Percentiles rank a stretch among this genome's conserved stretches.
These are phyloP conservation scores for Myotis planiceps DNA, from an alignment of 2,797 vertebrate genomes.

Conservation along the genomic window DNA sequence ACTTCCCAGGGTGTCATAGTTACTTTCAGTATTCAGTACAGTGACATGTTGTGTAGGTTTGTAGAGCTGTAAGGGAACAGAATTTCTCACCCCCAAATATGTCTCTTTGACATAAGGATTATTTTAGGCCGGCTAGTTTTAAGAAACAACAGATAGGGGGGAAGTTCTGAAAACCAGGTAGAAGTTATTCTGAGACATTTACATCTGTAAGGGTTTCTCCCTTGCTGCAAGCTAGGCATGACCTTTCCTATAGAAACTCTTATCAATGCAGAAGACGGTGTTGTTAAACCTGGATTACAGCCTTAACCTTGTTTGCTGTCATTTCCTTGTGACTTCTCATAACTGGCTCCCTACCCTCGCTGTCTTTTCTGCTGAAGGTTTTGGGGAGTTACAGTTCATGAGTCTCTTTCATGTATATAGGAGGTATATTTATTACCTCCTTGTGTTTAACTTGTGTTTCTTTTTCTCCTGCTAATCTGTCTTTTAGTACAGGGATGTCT, in stretches of 20 bases:
- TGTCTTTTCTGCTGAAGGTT: background rate
- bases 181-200: background rate
- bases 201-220: background rate
- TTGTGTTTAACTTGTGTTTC: background rate
- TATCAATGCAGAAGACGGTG: background rate
- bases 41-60: background rate
- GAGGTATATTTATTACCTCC: background rate
- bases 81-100: background rate
- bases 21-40: background rate
- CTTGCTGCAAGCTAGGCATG: background rate
- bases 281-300: background rate
- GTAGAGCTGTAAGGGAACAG: background rate
- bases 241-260: background rate
- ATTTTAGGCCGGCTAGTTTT: background rate
- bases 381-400: background rate
- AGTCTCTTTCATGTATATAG: background rate
- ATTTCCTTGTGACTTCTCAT: background rate
- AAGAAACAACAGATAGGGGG: background rate
- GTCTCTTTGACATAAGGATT: background rate
- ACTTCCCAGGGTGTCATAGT: background rate
- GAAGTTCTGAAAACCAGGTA: background rate
- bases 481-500: background rate
- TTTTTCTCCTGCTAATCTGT: background rate
- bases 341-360: background rate
- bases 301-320: background rate